These are phyloP conservation scores for Phyto melanocephala DNA, from an alignment of 2,888 invertebrate species.

Conservation along the genomic window DNA sequence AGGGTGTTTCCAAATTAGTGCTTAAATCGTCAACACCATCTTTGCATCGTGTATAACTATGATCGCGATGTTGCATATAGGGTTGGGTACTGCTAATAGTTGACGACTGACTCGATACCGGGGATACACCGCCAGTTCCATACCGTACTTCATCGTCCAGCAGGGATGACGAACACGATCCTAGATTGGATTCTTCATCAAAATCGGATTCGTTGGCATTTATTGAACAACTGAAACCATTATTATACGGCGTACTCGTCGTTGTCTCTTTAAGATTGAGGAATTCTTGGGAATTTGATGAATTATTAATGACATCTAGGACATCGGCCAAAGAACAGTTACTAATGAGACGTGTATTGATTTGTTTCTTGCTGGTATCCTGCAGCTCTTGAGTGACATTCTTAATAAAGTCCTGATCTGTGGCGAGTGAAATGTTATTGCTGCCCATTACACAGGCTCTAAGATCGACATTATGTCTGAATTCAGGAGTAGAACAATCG, in stretches of 20 bases:
- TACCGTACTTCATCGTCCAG: slow-evolving; percentile 62
- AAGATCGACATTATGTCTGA: slow-evolving; percentile 77
- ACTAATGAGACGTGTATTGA: slow-evolving; percentile 67
- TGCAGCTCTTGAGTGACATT: slow-evolving; percentile 75
- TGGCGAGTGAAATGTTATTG: slow-evolving; percentile 75
- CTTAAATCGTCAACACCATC: slow-evolving; percentile 81
- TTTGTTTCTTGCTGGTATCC: slow-evolving; percentile 72
- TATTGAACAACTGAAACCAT: slow-evolving; percentile 24
- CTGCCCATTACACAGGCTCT: slow-evolving; percentile 78
- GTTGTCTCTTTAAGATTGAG: slow-evolving; percentile 27
- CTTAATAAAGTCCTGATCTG: slow-evolving; percentile 72
- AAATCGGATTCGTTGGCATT: slow-evolving; percentile 61
- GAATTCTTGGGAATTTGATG: slow-evolving; percentile 7
- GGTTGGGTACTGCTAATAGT: slow-evolving; percentile 51
- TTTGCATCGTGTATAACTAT: slow-evolving; percentile 85
- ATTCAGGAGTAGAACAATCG: slow-evolving; percentile 72
- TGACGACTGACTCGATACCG: slow-evolving; percentile 65
- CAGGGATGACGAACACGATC: slow-evolving; percentile 55
- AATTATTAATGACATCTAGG: slow-evolving; percentile 71
- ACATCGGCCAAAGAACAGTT: slow-evolving; percentile 71
- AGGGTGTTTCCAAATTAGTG: slow-evolving; percentile 91
- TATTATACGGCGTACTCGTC: slow-evolving; percentile 55
- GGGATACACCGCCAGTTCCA: slow-evolving; percentile 61
- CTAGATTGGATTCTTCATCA: slow-evolving; percentile 62
- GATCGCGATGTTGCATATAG: slow-evolving; percentile 80